Base-by-base conservation (phyloP, 2,113 vertebrate species). In the Sinocyclocheilus anshuiensis region DNA sequence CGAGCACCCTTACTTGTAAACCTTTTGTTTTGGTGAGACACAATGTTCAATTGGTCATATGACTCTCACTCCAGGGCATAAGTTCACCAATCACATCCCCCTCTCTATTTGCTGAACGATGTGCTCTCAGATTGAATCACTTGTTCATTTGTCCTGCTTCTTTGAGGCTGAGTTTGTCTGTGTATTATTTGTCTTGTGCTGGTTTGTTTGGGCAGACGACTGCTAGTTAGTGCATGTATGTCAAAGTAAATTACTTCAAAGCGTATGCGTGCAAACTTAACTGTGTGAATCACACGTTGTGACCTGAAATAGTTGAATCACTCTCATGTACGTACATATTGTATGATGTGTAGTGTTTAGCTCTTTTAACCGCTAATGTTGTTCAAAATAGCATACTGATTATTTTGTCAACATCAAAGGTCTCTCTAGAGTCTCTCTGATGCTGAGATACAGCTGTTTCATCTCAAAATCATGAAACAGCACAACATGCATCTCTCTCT, bases 381-480 rank as follows among this genome's bases (percentile, higher is more conserved):
- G 10, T 88, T 81, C 50, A 50, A 53, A 77, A 50, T 53, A 45
- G 22, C 84, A 42, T 59, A 67, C 59, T 53, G 69, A 71, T 74
- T 75, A 29, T 90, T 84, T 84, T 83, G 63, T 88, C 65, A 63
- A 80, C 20, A 59, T 89, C 81, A 76, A 71, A 80, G 42, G 79
- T 63, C 78, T 78, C 29, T 59, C 82, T 69, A 33, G 81, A 85
- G 74, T 22, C 63, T 75, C 71, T 69, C 84, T 87, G 87, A 74
- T 78, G 85, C 69, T 79, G 55, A 83, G 74, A 67, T 42, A 63
- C 86, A 88, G 81, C 86, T 89, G 87, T 80, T 90, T 83, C 78
- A 79, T 86, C 78, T 86, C 45, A 22, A 53, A 86, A 87, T 86
- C 71, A 84, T 89, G 55, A 79, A 80, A 86, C 84, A 55, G 72